A percentile compares a stretch with the other conserved stretches of the same genome.
These are phyloP conservation scores for Prenolepis imparis DNA, from an alignment of 2,888 invertebrate genomes.

Conservation along the genomic window DNA sequence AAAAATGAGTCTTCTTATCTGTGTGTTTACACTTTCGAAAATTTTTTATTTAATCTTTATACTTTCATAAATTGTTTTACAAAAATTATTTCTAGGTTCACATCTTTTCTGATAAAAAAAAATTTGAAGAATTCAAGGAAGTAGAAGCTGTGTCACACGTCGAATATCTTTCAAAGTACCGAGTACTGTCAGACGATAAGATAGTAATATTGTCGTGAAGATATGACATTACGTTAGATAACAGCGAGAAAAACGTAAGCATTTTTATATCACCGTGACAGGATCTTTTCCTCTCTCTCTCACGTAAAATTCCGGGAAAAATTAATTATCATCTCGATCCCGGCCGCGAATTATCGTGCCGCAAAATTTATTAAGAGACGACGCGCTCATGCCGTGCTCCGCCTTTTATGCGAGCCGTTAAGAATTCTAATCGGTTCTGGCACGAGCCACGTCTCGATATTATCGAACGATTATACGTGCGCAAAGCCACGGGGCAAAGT, in stretches of 20 bases:
- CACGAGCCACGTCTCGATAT: constrained; percentile 52
- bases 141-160: not conserved
- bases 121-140: not conserved
- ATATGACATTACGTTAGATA: not conserved
- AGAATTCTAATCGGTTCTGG: constrained; percentile 61
- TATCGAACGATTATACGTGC: constrained; percentile 62
- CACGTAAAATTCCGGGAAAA: constrained; percentile 58
- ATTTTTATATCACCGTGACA: constrained; percentile 26
- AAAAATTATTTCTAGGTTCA: not conserved
- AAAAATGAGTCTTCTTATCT: not conserved
- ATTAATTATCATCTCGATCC: constrained; percentile 67
- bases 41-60: not conserved
- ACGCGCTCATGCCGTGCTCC: not conserved
- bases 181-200: not conserved
- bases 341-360: constrained; percentile 38
- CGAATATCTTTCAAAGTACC: not conserved
- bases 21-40: not conserved
- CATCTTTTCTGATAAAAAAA: not conserved
- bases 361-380: constrained; percentile 66
- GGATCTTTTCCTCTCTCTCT: not conserved
- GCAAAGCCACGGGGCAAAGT: constrained; percentile 23
- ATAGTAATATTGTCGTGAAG: not conserved
- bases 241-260: not conserved
- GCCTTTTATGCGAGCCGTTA: constrained; percentile 56
- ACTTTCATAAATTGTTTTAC: not conserved